Evolutionary conservation across 2,113 vertebrate species (phyloP).

Genomic region (Alligator sinensis): DNA sequence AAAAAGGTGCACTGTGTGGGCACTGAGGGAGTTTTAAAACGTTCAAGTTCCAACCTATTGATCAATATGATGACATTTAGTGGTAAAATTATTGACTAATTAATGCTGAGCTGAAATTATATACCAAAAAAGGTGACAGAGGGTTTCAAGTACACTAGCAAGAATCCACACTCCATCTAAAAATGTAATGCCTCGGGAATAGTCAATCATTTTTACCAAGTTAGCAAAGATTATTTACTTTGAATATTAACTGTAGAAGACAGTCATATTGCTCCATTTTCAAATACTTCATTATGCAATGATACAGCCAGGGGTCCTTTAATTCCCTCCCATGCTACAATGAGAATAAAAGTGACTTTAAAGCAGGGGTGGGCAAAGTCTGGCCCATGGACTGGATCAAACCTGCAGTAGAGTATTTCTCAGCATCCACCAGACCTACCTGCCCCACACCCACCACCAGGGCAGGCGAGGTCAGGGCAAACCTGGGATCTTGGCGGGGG

Average conservation of each 20-base stretch:
- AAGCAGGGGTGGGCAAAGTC: no score
- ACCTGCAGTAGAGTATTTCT: no score
- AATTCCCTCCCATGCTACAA: background rate
- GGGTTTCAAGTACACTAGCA: constrained; percentile 22
- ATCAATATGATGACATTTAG: constrained; percentile 40
- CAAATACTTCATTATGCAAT: background rate
- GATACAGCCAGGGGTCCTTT: background rate
- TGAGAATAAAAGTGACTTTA: constrained; percentile 7
- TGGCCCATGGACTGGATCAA: no score
- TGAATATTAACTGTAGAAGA: constrained; percentile 20
- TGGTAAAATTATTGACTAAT: constrained; percentile 37
- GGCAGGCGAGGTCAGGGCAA: no score
- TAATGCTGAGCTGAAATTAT: constrained; percentile 41
- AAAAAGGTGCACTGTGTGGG: background rate
- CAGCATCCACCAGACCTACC: no score
- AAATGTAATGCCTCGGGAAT: constrained; percentile 31
- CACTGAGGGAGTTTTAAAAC: constrained; percentile 7
- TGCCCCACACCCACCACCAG: no score
- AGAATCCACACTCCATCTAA: background rate
- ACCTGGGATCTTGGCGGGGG: no score
- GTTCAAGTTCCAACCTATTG: constrained; percentile 20
- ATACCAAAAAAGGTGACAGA: constrained; percentile 19
- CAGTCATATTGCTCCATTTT: background rate
- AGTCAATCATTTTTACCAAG: constrained; percentile 41
- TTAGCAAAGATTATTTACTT: constrained; percentile 48